Percentiles rank a stretch among this genome's conserved stretches.
These are phyloP conservation scores for Horisme vitalbata DNA, from an alignment of 2,888 invertebrate species.

Conservation along the genomic window DNA sequence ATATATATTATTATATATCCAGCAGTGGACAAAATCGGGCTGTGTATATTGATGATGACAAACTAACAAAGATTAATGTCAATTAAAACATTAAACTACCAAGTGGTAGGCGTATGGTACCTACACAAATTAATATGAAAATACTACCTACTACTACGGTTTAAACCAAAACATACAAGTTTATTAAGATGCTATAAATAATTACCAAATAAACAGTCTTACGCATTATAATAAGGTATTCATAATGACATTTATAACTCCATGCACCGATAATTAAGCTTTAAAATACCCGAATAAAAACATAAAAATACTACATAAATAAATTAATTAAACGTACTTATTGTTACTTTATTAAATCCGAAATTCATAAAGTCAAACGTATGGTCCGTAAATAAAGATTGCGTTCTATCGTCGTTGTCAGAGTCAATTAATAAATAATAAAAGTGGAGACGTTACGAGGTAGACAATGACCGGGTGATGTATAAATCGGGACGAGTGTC, in stretches of 20 bases:
- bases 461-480: conserved; percentile 49
- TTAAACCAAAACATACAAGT: conserved; percentile 1
- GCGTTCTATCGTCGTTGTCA: conserved; percentile 46
- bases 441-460: conserved; percentile 52
- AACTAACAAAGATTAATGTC: no score
- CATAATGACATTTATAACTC: conserved; percentile 20
- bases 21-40: no score
- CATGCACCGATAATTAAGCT: conserved; percentile 28
- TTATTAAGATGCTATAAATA: conserved; percentile 13
- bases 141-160: conserved; percentile 11
- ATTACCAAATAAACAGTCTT: conserved; percentile 19
- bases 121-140: not conserved
- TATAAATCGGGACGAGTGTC: conserved; percentile 63
- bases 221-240: conserved; percentile 6
- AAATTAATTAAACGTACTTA: conserved; percentile 32
- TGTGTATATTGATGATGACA: no score
- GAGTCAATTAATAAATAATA: conserved; percentile 70
- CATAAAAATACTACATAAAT: conserved; percentile 30
- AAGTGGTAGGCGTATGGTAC: no score
- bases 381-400: conserved; percentile 34
- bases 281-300: conserved; percentile 26
- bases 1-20: no score
- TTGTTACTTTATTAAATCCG: conserved; percentile 27
- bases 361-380: conserved; percentile 26
- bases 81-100: conserved; percentile 1